Conservation (phyloP, 2,113 vertebrate species). For the Calyptomena viridis region DNA sequence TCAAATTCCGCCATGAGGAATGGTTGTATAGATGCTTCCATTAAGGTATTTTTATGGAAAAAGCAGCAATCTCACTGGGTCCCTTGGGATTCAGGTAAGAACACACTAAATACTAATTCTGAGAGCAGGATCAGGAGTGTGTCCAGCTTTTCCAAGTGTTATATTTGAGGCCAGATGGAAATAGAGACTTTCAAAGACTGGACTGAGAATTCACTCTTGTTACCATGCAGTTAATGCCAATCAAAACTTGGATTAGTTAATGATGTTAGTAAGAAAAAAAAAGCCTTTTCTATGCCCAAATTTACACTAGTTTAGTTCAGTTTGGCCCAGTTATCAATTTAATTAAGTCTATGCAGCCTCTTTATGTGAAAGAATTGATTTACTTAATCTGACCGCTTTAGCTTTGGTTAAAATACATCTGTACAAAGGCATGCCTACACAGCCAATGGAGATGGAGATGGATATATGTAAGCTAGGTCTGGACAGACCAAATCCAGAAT, state of each 20-base stretch:
- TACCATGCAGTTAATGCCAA: neutral
- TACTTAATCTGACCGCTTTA: neutral
- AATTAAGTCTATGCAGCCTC: constrained; percentile 16
- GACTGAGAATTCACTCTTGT: neutral
- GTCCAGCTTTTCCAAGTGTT: neutral
- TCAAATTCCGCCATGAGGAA: neutral
- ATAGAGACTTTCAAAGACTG: neutral
- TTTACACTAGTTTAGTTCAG: constrained; percentile 5
- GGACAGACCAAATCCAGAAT: neutral
- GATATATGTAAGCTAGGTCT: neutral
- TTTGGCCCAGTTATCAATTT: constrained; percentile 23
- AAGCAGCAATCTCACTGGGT: neutral
- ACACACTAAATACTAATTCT: neutral
- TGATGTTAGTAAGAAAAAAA: neutral
- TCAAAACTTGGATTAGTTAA: neutral
- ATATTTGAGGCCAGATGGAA: neutral
- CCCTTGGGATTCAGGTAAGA: neutral
- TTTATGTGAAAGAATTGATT: neutral
- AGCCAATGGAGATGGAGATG: neutral
- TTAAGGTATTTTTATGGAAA: neutral
- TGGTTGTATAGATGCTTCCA: neutral
- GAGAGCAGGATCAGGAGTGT: neutral
- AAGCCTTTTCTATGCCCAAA: neutral
- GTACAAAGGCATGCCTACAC: neutral
- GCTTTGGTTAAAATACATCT: constrained; percentile 3